These are phyloP conservation scores for Triplophysa dalaica DNA, from an alignment of 2,113 vertebrate species.

Conservation along the genomic window DNA sequence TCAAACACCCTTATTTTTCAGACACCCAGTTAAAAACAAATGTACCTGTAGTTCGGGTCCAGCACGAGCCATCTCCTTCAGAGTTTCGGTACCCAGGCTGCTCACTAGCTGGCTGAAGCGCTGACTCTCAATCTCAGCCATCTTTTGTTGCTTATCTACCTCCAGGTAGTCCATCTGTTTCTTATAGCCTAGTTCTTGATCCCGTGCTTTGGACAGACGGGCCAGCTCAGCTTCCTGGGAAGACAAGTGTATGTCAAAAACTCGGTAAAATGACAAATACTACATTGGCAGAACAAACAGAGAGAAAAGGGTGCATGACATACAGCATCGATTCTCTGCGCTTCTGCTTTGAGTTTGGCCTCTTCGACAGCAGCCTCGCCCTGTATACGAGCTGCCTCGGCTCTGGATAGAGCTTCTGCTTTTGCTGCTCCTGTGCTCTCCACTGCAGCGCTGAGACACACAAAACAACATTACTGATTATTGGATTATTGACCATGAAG, in stretches of 20 bases:
- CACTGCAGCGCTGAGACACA: constrained; percentile 74
- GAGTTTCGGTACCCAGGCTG: constrained; percentile 76
- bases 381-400: constrained; percentile 82
- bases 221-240: constrained; percentile 81
- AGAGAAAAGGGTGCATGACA: neutral
- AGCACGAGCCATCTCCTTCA: constrained; percentile 80
- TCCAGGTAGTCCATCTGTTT: constrained; percentile 77
- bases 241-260: neutral
- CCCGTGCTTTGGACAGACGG: constrained; percentile 75
- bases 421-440: constrained; percentile 86
- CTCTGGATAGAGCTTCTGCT: constrained; percentile 82
- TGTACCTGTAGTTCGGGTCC: constrained; percentile 87
- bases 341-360: constrained; percentile 83
- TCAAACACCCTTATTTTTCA: neutral
- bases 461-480: constrained; percentile 19
- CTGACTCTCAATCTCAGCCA: constrained; percentile 74
- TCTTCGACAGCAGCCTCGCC: constrained; percentile 84
- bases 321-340: constrained; percentile 81
- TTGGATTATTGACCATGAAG: neutral
- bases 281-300: neutral
- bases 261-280: neutral
- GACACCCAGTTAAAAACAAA: neutral
- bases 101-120: constrained; percentile 76
- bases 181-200: constrained; percentile 78
- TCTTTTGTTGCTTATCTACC: constrained; percentile 74